phyloP scores from a whole-genome alignment of 2,113 vertebrate genomes.

The Calyptomena viridis region DNA sequence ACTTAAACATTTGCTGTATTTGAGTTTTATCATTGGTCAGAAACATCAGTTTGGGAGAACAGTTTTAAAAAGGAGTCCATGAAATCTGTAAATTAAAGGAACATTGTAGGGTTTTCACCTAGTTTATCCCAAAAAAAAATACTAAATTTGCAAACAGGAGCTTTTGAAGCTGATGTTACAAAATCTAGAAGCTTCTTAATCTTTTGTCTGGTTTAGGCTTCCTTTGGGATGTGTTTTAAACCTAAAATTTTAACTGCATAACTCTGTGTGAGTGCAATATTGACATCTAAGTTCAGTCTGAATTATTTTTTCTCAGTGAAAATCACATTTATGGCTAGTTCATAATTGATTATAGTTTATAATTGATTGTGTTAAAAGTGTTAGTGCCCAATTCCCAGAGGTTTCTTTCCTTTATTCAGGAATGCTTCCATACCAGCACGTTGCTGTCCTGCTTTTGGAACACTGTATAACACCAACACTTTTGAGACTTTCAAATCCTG shows the following conservation, averaged over 20 bases:
- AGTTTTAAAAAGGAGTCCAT: not conserved
- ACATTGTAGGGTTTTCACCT: not conserved
- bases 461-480: conserved; percentile 92
- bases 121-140: not conserved
- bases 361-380: not conserved
- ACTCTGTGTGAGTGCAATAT: not conserved
- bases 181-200: not conserved
- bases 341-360: no score
- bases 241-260: not conserved
- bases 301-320: not conserved
- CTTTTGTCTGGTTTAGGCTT: not conserved
- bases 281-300: not conserved
- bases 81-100: not conserved
- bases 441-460: conserved; percentile 88
- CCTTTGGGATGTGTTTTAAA: not conserved
- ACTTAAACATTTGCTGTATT: not conserved
- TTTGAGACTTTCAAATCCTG: conserved; percentile 91
- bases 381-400: not conserved
- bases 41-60: not conserved
- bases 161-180: not conserved
- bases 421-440: conserved; percentile 83
- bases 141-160: not conserved
- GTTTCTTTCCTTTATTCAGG: conserved; percentile 60
- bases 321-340: not conserved
- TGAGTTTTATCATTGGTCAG: not conserved